Percentiles rank a stretch among this genome's conserved stretches.
These are phyloP conservation scores for Discoglossus pictus DNA, from an alignment of 2,797 vertebrate genomes.

Conservation along the genomic window DNA sequence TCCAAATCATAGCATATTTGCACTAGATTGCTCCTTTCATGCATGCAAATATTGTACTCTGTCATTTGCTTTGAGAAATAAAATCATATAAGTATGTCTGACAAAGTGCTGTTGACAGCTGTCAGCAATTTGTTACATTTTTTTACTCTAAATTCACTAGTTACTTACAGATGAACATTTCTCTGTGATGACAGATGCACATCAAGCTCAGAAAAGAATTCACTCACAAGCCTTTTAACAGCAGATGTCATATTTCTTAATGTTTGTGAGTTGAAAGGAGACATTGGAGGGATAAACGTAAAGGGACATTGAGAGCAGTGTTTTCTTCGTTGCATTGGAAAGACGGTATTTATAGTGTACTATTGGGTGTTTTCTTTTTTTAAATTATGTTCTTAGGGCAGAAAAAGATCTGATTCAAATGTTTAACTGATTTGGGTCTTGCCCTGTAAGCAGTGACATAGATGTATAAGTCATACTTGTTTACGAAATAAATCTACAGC, in stretches of 20 bases:
- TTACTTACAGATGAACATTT: slow-evolving; percentile 36
- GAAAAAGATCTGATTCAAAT: too few relatives aligned
- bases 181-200: slow-evolving; percentile 36
- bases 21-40: slow-evolving; percentile 15
- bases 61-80: slow-evolving; percentile 24
- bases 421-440: too few relatives aligned
- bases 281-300: neutral
- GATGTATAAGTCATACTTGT: too few relatives aligned
- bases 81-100: slow-evolving; percentile 33
- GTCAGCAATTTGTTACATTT: slow-evolving; percentile 41
- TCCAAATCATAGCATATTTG: slow-evolving; percentile 3
- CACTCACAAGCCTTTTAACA: slow-evolving; percentile 10
- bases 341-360: too few relatives aligned
- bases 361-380: too few relatives aligned
- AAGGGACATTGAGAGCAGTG: too few relatives aligned
- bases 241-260: neutral
- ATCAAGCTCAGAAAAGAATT: slow-evolving; percentile 33
- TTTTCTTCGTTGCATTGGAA: too few relatives aligned
- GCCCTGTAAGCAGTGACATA: too few relatives aligned
- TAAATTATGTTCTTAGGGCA: too few relatives aligned
- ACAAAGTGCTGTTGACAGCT: slow-evolving; percentile 48
- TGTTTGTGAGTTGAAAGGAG: neutral
- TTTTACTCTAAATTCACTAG: slow-evolving; percentile 28
- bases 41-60: slow-evolving; percentile 19
- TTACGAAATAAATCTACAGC: too few relatives aligned